These are phyloP conservation scores for Chelonus insularis DNA, from an alignment of 1,140 invertebrate species.

Conservation along the genomic window DNA sequence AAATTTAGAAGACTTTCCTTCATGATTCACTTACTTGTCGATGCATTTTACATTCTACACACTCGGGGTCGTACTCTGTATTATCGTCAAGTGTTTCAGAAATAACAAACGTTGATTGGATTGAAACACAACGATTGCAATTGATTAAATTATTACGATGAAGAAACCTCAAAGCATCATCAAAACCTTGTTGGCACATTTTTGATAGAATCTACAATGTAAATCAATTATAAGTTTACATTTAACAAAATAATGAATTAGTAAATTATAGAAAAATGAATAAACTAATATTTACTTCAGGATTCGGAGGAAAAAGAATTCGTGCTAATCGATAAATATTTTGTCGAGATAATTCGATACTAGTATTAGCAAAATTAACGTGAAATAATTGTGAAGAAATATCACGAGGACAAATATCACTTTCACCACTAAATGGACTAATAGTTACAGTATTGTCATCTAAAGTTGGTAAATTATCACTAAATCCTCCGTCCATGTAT, in stretches of 20 bases:
- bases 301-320: conserved; percentile 92
- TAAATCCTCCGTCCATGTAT: conserved; percentile 97
- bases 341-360: conserved; percentile 88
- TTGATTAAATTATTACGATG: conserved; percentile 89
- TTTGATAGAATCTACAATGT: conserved; percentile 75
- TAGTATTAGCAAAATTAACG: conserved; percentile 90
- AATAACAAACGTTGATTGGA: conserved; percentile 79
- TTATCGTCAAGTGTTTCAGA: conserved; percentile 71
- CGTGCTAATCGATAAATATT: conserved; percentile 91
- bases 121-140: conserved; percentile 80
- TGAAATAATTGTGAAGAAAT: conserved; percentile 82
- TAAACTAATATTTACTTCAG: conserved; percentile 76
- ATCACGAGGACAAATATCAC: conserved; percentile 96
- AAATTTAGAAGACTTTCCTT: too few species aligned
- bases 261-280: background rate
- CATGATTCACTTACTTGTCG: conserved; percentile 76
- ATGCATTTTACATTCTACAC: conserved; percentile 80
- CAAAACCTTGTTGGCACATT: conserved; percentile 97
- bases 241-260: background rate
- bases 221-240: background rate
- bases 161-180: conserved; percentile 91
- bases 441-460: conserved; percentile 96
- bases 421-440: conserved; percentile 96
- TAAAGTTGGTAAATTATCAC: conserved; percentile 90
- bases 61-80: conserved; percentile 79